These are phyloP conservation scores for Eupithecia exiguata DNA, from an alignment of 2,888 invertebrate genomes.

Conservation along the genomic window DNA sequence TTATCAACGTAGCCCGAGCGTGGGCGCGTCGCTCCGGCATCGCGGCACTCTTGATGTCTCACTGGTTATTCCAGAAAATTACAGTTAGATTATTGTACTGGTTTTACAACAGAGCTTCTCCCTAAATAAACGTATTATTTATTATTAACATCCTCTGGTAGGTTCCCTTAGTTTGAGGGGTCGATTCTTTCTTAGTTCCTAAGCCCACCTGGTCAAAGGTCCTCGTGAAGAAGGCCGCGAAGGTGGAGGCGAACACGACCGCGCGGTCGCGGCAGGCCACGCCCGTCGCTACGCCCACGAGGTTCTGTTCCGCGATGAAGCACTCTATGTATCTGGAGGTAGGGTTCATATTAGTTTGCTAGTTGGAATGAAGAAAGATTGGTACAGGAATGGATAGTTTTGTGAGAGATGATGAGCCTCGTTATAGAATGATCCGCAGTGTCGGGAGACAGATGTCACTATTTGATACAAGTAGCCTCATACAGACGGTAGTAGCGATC, in stretches of 20 bases:
- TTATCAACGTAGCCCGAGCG: neutral
- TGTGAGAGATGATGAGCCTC: too few relatives aligned
- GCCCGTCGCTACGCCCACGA: slow-evolving; percentile 98
- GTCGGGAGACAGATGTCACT: too few relatives aligned
- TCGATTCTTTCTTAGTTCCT: too few relatives aligned
- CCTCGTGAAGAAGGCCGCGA: slow-evolving; percentile 98
- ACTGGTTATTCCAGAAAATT: neutral
- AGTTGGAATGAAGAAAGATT: neutral
- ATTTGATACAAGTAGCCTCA: too few relatives aligned
- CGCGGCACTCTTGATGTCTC: neutral
- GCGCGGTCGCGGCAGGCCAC: slow-evolving; percentile 96
- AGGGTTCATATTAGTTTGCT: neutral
- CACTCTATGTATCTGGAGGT: slow-evolving; percentile 93
- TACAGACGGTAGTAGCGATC: neutral
- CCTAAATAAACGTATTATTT: too few relatives aligned
- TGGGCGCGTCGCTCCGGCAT: neutral
- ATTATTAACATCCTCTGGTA: too few relatives aligned
- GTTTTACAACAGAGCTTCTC: neutral
- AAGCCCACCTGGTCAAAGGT: slow-evolving; percentile 94
- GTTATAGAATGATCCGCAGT: too few relatives aligned
- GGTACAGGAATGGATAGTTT: too few relatives aligned
- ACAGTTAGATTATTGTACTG: neutral
- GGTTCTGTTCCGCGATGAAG: slow-evolving; percentile 99
- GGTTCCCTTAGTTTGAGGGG: too few relatives aligned
- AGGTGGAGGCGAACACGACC: slow-evolving; percentile 97